Conservation (phyloP, 2,888 invertebrate genomes). For the Deladenus siricidicola region DNA sequence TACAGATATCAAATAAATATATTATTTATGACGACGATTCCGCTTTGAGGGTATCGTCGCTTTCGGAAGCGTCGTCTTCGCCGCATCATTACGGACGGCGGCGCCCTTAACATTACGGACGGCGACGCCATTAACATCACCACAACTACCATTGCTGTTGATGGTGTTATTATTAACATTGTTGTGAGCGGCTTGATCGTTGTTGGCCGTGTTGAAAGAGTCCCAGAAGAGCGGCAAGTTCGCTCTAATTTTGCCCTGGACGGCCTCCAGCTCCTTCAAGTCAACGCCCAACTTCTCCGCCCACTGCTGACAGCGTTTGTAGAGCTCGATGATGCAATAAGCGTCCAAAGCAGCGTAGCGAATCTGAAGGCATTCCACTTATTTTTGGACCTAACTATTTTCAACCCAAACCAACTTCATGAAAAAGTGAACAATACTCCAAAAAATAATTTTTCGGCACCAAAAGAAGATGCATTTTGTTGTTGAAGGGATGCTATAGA, state of each 20-base stretch:
- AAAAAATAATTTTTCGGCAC: background rate
- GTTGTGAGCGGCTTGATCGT: too few relatives aligned
- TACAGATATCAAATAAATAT: too few relatives aligned
- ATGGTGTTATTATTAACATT: too few relatives aligned
- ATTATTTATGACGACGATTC: too few relatives aligned
- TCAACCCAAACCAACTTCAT: background rate
- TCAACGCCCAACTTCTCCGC: constrained; percentile 9
- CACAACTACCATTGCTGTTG: too few relatives aligned
- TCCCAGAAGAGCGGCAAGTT: constrained; percentile 4
- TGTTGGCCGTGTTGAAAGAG: too few relatives aligned
- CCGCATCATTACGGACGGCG: too few relatives aligned
- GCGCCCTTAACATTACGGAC: too few relatives aligned
- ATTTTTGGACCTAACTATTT: too few relatives aligned
- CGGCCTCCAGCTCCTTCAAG: background rate
- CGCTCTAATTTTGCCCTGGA: background rate
- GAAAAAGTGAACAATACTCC: background rate
- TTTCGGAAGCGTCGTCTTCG: too few relatives aligned
- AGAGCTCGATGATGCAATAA: constrained; percentile 26
- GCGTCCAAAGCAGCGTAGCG: constrained; percentile 48
- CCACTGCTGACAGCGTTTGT: constrained; percentile 18
- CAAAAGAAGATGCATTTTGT: background rate
- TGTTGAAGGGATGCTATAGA: background rate
- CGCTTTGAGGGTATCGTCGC: too few relatives aligned
- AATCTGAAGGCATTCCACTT: constrained; percentile 29
- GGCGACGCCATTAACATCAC: too few relatives aligned